Percentiles rank a stretch among this genome's conserved stretches.
Evolutionary conservation across 2,113 vertebrate genomes (phyloP).

Genomic region (Spheniscus mendiculus): DNA sequence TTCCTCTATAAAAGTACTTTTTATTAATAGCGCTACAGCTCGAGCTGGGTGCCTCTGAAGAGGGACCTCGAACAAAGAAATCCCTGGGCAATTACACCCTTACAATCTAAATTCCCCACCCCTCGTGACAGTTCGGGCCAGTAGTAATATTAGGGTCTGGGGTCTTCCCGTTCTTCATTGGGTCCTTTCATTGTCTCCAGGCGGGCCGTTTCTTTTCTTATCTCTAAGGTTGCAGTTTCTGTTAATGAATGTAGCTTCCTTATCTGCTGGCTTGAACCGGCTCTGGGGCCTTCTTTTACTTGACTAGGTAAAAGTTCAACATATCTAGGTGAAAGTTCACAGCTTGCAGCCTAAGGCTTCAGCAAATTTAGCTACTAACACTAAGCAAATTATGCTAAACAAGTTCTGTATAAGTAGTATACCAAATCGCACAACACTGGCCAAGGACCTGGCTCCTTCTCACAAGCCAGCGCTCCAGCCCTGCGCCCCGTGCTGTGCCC

Average conservation of each 20-base stretch:
- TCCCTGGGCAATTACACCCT: neutral
- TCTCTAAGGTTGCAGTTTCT: neutral
- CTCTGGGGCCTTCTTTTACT: neutral
- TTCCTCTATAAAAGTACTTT: neutral
- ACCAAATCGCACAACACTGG: neutral
- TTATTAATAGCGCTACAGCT: neutral
- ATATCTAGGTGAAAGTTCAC: neutral
- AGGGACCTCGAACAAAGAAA: neutral
- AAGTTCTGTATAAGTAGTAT: neutral
- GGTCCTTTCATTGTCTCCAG: neutral
- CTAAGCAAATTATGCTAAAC: neutral
- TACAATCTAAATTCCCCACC: neutral
- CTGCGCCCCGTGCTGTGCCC: rapidly evolving
- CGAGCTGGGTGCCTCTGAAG: neutral
- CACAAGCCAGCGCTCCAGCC: neutral
- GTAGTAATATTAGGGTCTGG: neutral
- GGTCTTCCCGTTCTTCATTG: neutral
- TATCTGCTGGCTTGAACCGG: neutral
- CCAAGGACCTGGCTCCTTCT: neutral
- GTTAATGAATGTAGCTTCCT: neutral
- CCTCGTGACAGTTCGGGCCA: neutral
- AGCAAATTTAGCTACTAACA: neutral
- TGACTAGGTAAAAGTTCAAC: neutral
- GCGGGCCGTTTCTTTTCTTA: neutral
- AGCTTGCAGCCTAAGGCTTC: neutral